phyloP scores from a whole-genome alignment of 2,797 vertebrate genomes.

The Pseudochirops corinnae region DNA sequence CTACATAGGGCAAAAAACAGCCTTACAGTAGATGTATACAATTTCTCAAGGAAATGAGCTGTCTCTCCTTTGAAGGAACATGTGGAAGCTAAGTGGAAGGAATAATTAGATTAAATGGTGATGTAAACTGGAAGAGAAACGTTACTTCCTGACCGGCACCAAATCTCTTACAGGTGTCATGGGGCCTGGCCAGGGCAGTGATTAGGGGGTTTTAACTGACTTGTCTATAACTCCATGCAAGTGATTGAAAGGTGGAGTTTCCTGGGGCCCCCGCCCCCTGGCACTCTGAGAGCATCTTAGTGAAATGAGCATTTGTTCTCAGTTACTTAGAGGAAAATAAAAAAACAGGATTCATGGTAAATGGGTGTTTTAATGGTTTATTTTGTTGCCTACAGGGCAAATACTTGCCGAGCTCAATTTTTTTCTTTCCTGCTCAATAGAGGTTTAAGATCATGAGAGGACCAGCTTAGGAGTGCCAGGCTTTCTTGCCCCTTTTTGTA shows the following conservation, averaged over 20 bases:
- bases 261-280: conserved; percentile 11
- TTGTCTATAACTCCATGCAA: conserved; percentile 62
- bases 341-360: conserved; percentile 64
- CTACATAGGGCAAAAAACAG: conserved; percentile 70
- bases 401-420: neutral
- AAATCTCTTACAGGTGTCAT: conserved; percentile 72
- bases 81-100: conserved; percentile 73
- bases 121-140: conserved; percentile 77
- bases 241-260: conserved; percentile 68
- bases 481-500: neutral
- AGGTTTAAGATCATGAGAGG: neutral
- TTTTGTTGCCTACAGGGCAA: neutral
- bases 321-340: conserved; percentile 48
- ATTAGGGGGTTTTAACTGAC: conserved; percentile 62
- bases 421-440: neutral
- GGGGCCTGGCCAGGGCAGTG: conserved; percentile 58
- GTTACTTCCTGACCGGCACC: conserved; percentile 67
- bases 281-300: conserved; percentile 47
- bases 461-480: neutral
- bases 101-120: conserved; percentile 78
- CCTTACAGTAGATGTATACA: conserved; percentile 66
- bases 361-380: conserved; percentile 15
- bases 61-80: conserved; percentile 78
- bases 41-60: conserved; percentile 83
- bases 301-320: conserved; percentile 71